These are phyloP conservation scores for Anguilla megastoma DNA, from an alignment of 2,797 vertebrate genomes.

Conservation along the genomic window DNA sequence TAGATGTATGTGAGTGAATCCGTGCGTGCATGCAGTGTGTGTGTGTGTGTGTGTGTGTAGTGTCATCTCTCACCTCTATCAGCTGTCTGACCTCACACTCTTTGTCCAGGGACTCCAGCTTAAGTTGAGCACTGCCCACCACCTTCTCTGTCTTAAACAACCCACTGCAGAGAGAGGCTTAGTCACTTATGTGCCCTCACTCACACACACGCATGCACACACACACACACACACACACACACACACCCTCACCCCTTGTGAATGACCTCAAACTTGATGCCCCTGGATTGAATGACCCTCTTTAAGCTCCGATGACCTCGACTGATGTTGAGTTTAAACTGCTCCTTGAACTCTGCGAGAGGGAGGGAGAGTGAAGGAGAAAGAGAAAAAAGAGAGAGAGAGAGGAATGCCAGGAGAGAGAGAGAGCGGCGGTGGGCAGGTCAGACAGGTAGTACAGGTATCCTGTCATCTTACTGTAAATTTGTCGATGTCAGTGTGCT, in stretches of 20 bases:
- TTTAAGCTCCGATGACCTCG: constrained; percentile 80
- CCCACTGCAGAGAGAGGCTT: constrained; percentile 64
- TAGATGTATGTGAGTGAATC: not conserved
- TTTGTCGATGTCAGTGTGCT: not conserved
- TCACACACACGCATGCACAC: not conserved
- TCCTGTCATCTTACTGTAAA: not conserved
- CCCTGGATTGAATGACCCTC: constrained; percentile 84
- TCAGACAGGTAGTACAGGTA: constrained; percentile 22
- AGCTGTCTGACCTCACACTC: constrained; percentile 83
- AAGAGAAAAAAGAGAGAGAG: not conserved
- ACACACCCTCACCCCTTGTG: constrained; percentile 81
- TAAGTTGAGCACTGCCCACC: constrained; percentile 83
- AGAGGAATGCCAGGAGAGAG: not conserved
- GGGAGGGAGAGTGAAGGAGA: not conserved
- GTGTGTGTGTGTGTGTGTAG: not conserved
- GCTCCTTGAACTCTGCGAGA: constrained; percentile 79
- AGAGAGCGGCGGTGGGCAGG: not conserved
- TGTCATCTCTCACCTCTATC: constrained; percentile 71
- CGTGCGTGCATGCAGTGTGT: not conserved
- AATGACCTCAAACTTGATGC: constrained; percentile 87
- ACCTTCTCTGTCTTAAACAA: constrained; percentile 85
- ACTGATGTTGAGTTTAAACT: constrained; percentile 85
- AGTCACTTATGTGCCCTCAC: constrained; percentile 10
- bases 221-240: not conserved
- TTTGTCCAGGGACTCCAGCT: constrained; percentile 81